phyloP scores from a whole-genome alignment of 2,797 vertebrate species.

The Moxostoma hubbsi region DNA sequence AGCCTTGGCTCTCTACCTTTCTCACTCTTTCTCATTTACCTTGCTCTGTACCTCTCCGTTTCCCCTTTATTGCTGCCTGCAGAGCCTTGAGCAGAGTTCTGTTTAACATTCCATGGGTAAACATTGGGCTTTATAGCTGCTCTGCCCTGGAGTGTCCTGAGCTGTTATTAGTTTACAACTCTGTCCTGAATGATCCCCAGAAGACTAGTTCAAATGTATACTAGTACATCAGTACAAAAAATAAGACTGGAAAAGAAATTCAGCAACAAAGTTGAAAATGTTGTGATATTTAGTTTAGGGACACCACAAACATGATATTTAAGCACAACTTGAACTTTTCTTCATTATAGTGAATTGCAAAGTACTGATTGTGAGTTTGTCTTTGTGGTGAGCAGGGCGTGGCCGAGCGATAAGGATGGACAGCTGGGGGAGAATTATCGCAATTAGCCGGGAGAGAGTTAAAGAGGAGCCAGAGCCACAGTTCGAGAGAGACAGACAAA shows the following conservation, averaged over 20 bases:
- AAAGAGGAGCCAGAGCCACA: too few relatives aligned
- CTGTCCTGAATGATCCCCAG: slow-evolving; percentile 56
- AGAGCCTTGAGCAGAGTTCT: slow-evolving; percentile 47
- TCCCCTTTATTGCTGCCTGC: slow-evolving; percentile 31
- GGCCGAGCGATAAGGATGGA: too few relatives aligned
- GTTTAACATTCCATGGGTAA: slow-evolving; percentile 65
- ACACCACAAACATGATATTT: too few relatives aligned
- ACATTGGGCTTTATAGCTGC: slow-evolving; percentile 48
- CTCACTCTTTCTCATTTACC: neutral
- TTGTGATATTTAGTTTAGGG: slow-evolving; percentile 36
- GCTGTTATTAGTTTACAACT: slow-evolving; percentile 66
- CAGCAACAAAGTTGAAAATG: neutral
- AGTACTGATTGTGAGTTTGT: neutral
- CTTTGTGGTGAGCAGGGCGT: too few relatives aligned
- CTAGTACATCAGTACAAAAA: neutral
- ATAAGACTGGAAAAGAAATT: too few relatives aligned
- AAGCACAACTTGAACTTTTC: slow-evolving; percentile 34
- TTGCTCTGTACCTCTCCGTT: neutral
- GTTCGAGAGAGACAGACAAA: too few relatives aligned
- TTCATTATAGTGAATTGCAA: slow-evolving; percentile 1
- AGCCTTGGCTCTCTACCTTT: neutral
- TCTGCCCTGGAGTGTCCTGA: slow-evolving; percentile 63
- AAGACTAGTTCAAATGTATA: slow-evolving; percentile 1
- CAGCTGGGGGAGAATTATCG: too few relatives aligned
- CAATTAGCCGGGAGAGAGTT: too few relatives aligned